Conservation (phyloP, 2,888 invertebrate species). For the Andrena flavipes region DNA sequence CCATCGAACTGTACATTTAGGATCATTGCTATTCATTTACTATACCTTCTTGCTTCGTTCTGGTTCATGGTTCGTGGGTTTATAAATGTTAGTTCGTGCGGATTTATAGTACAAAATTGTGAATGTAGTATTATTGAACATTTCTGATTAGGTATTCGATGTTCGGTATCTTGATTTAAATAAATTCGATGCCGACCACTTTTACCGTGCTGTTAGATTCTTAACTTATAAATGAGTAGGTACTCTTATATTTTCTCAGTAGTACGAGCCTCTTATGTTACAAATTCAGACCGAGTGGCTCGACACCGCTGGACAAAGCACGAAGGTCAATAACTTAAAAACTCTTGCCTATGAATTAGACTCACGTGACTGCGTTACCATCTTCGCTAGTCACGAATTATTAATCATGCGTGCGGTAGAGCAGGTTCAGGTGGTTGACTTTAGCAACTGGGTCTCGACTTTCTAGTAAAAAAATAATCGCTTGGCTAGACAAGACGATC, state of each 20-base stretch:
- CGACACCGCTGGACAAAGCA: slow-evolving; percentile 33
- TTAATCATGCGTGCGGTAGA: slow-evolving; percentile 55
- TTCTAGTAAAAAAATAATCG: too few relatives aligned
- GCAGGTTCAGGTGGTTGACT: slow-evolving; percentile 66
- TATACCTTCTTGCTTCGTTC: neutral
- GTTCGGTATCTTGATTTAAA: too few relatives aligned
- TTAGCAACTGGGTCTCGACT: neutral
- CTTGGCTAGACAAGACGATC: too few relatives aligned
- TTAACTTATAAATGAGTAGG: too few relatives aligned
- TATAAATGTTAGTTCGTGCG: too few relatives aligned
- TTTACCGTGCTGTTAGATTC: too few relatives aligned
- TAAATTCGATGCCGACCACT: too few relatives aligned
- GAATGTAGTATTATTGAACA: too few relatives aligned
- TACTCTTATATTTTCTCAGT: neutral
- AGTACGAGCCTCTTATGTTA: neutral
- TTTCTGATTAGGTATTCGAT: too few relatives aligned
- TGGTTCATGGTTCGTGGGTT: neutral
- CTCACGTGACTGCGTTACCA: slow-evolving; percentile 59
- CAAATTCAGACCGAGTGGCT: slow-evolving; percentile 27
- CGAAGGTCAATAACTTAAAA: slow-evolving; percentile 48
- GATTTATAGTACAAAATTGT: too few relatives aligned
- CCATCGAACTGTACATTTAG: neutral
- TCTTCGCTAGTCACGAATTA: slow-evolving; percentile 57
- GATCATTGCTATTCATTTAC: neutral
- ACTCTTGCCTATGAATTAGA: slow-evolving; percentile 54